Percentiles rank a stretch among this genome's conserved stretches.
Evolutionary conservation across 2,113 vertebrate genomes (phyloP).

Genomic region (Poeciliopsis prolifica): DNA sequence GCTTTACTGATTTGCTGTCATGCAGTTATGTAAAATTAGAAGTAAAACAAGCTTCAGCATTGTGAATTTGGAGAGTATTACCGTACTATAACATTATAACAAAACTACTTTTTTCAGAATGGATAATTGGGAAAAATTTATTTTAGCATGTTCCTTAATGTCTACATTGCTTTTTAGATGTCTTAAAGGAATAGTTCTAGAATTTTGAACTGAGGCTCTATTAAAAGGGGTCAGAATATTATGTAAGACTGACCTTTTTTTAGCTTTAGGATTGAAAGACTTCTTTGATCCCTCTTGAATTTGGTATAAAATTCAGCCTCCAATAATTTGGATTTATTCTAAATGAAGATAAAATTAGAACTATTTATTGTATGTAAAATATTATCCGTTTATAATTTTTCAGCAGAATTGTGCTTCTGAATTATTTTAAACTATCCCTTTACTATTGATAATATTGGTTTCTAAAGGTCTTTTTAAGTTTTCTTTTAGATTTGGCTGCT

Average conservation of each 20-base stretch:
- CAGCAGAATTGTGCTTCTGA: neutral
- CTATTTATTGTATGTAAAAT: neutral
- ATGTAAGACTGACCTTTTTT: no score
- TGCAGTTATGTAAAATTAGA: neutral
- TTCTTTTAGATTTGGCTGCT: neutral
- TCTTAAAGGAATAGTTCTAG: neutral
- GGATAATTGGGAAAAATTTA: neutral
- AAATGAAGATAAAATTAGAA: neutral
- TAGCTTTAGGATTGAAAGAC: neutral
- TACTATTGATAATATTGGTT: neutral
- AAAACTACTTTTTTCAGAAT: neutral
- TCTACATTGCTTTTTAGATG: neutral
- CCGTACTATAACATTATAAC: no score
- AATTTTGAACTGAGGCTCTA: neutral
- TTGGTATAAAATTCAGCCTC: neutral
- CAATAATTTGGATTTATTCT: neutral
- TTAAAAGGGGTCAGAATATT: neutral
- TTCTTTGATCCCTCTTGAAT: neutral
- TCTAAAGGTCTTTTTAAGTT: neutral
- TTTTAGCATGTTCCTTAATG: neutral
- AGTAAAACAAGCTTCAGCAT: conserved; percentile 2
- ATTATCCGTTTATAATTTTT: neutral
- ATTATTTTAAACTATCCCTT: neutral
- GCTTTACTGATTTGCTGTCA: conserved; percentile 7
- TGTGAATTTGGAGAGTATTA: neutral